A percentile compares a stretch with the other conserved stretches of the same genome.
These are phyloP conservation scores for Chaetodon auriga DNA, from an alignment of 2,113 vertebrate genomes.

Conservation along the genomic window DNA sequence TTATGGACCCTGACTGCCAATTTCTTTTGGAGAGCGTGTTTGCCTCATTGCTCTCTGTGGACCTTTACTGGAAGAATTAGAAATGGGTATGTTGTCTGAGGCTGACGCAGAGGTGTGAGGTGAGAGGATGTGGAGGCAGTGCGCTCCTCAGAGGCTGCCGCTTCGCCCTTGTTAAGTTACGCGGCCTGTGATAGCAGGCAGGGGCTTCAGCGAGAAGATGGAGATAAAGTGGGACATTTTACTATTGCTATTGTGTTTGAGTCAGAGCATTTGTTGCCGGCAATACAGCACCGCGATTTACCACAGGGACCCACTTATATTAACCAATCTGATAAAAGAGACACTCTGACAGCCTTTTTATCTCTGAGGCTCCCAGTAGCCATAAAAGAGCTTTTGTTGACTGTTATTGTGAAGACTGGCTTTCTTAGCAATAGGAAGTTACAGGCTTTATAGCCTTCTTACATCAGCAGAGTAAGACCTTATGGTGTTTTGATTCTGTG, in stretches of 20 bases:
- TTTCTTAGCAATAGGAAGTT: slow-evolving; percentile 41
- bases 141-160: slow-evolving; percentile 20
- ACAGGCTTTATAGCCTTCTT: slow-evolving; percentile 44
- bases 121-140: not conserved
- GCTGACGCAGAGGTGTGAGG: slow-evolving; percentile 9
- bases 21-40: slow-evolving; percentile 44
- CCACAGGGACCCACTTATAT: slow-evolving; percentile 61
- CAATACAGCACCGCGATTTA: slow-evolving; percentile 50
- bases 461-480: slow-evolving; percentile 48
- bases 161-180: slow-evolving; percentile 39
- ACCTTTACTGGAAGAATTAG: slow-evolving; percentile 44
- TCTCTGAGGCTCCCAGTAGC: slow-evolving; percentile 44
- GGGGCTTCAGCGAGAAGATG: slow-evolving; percentile 38
- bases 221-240: slow-evolving; percentile 72
- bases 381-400: slow-evolving; percentile 62
- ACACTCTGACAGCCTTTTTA: slow-evolving; percentile 50
- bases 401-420: slow-evolving; percentile 41
- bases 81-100: slow-evolving; percentile 28
- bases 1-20: slow-evolving; percentile 35
- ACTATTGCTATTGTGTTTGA: slow-evolving; percentile 53
- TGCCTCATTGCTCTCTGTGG: slow-evolving; percentile 50
- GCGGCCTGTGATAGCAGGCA: not conserved
- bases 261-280: slow-evolving; percentile 53
- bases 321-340: slow-evolving; percentile 69
- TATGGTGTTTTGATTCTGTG: slow-evolving; percentile 29